Base-by-base conservation (phyloP, 37 sponge, comb jelly and placozoan genomes). In the Chondrilla cf. caribensis region DNA sequence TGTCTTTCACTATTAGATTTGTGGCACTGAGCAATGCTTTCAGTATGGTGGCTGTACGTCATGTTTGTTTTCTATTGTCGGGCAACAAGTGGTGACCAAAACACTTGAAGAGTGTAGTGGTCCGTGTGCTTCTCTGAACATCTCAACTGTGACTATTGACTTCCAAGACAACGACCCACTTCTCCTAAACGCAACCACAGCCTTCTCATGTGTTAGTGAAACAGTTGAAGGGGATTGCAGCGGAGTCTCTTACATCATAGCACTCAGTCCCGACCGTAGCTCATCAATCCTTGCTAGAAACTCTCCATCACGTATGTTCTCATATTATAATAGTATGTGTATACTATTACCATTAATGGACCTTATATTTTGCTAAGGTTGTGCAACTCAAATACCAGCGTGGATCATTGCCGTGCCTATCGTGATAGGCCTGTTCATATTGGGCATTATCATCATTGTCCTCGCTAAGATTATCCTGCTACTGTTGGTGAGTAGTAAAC, bases 401-500 rank as follows among this genome's bases (percentile, higher is more conserved):
- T 90, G 84, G 84, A 58, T 37, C 62, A 68, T 90, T 79, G 86
- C 84, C 33, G 55, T 85, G 32, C 77, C 87, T 24, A 77, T 87
- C 26, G 28, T 87, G 0, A 65, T 22, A 0, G 60, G 32, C 22
- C 85, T 91, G 24, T 54, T 87, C 25, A 0, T 87, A 31, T 9
- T 91, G 2, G 92, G 90, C 26, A 35, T 84, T 21, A 8, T 87
- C 21, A 39, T 85, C 39, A 22, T 87, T 6, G 18, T 82, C 58
- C 65, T 87, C 58, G 65, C 87, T 73, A 91, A 85, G 64, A 42
- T 91, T 40, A 59, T 87, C 60, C 65, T 87, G 68, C 21, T 87
- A 22, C 57, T 86, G 7, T 28, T 86, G 91, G 91, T 90, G 42
- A 90, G 91, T 59, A 55, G 9, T n/a, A n/a, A n/a, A n/a, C n/a